Evolutionary conservation across 1,140 invertebrate genomes (phyloP).

Genomic region (Drosophila truncata): DNA sequence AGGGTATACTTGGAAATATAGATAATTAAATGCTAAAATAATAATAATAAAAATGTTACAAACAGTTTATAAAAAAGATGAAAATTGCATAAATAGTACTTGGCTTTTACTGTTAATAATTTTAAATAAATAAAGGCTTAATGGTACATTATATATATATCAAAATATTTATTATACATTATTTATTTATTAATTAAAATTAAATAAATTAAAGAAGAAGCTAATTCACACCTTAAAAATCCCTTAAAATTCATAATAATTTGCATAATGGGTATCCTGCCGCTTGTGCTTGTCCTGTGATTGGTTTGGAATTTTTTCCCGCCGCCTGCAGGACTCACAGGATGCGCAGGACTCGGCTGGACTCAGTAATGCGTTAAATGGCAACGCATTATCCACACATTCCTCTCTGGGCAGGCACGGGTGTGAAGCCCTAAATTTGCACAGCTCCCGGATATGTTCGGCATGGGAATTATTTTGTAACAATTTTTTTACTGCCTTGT

Average conservation of each 20-base stretch:
- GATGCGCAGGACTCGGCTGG: background rate
- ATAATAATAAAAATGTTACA: no score
- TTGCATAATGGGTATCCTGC: background rate
- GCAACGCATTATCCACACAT: conserved; percentile 68
- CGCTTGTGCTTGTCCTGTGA: background rate
- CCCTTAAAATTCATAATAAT: background rate
- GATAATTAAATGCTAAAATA: no score
- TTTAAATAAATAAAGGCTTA: background rate
- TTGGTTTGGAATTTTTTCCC: conserved; percentile 15
- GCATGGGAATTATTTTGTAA: conserved; percentile 59
- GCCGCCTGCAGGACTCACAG: conserved; percentile 4
- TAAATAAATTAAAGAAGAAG: background rate
- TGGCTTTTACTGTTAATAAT: background rate
- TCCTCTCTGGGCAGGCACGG: conserved; percentile 30
- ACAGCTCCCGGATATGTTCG: conserved; percentile 42
- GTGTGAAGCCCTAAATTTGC: conserved; percentile 66
- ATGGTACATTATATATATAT: background rate
- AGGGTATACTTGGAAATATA: background rate
- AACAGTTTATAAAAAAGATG: background rate
- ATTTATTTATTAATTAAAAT: background rate
- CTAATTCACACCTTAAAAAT: background rate
- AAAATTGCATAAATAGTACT: background rate
- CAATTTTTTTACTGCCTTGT: conserved; percentile 22
- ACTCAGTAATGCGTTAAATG: conserved; percentile 67
- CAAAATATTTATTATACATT: no score